Base-by-base conservation (phyloP, 2,888 invertebrate genomes). In the Agonum fuliginosum region DNA sequence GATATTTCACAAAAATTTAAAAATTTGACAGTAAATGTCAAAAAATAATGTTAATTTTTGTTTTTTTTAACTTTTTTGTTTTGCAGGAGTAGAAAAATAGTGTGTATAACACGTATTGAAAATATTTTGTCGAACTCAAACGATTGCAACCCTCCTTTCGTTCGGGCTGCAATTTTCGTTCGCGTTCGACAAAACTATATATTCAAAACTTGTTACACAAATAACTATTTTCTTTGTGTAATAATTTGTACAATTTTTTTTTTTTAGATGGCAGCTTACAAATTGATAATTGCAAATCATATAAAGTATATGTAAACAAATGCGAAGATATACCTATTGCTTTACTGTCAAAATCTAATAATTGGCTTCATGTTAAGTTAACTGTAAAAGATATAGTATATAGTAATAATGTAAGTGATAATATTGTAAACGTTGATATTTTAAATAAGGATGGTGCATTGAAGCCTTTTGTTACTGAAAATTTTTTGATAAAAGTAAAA, bases 301-400 rank as follows among this genome's bases (percentile, higher is more conserved):
- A 12, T 24, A 54, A 54, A 24, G n/a, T 65, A 10, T 75, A 27
- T 30, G 58, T 58, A 6, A 8, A 75, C 34, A 46, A 65, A 17
- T 41, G 34, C 1, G 46, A 75, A 41, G n/a, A 65, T 1, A 22
- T 65, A n/a, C 22, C 30, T 0, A 46, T 65, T 30, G 30, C 46
- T 10, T 10, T 75, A 41, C 14, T 0, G 3, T 75, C 74, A 19
- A 17, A 65, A 41, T 24, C 74, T 6, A 75, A 65, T 17, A 46
- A 75, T 65, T 75, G 74, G 74, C 34, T 75, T 10, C 65, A 58
- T 2, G 74, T 75, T 1, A 73, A 58, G 12, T 8, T 69, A 12
- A 22, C 20, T 12, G 20, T 72, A 3, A 58, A 58, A 62, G 19
- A 73, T 12, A 43, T 62, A 19, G 30, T 24, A n/a, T n/a, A n/a